A percentile compares a stretch with the other conserved stretches of the same genome.
phyloP scores from a whole-genome alignment of 2,888 invertebrate genomes.

The Branchinecta sandiegonensis region DNA sequence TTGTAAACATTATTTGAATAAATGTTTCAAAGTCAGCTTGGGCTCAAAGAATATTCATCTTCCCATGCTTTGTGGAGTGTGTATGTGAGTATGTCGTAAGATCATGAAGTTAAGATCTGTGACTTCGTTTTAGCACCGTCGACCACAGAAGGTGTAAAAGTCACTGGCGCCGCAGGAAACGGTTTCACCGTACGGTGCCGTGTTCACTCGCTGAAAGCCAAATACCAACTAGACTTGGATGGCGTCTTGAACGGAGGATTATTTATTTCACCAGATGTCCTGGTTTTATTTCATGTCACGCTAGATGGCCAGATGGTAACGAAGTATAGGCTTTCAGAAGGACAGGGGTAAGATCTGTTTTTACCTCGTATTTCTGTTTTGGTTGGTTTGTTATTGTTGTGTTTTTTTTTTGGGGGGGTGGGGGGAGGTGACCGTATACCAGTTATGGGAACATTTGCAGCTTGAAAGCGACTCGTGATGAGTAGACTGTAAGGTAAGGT shows the following conservation, averaged over 20 bases:
- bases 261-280: background rate
- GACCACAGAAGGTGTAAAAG: constrained; percentile 22
- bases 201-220: constrained; percentile 15
- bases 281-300: background rate
- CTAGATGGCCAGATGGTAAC: constrained; percentile 4
- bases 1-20: no score
- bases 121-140: no score
- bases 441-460: no score
- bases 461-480: no score
- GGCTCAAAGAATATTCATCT: no score
- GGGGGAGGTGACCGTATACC: no score
- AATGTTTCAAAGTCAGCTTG: no score
- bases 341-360: background rate
- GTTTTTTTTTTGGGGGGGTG: no score
- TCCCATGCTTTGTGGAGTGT: no score
- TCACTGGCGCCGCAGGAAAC: constrained; percentile 26
- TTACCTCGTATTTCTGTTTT: background rate
- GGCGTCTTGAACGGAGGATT: background rate
- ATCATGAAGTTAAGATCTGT: no score
- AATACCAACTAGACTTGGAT: constrained; percentile 1
- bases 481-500: no score
- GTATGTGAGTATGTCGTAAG: no score
- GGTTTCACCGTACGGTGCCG: constrained; percentile 23
- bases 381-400: background rate
- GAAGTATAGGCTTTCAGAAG: background rate